Conservation (phyloP, 1,140 invertebrate genomes). For the Euura saliciscinereae region DNA sequence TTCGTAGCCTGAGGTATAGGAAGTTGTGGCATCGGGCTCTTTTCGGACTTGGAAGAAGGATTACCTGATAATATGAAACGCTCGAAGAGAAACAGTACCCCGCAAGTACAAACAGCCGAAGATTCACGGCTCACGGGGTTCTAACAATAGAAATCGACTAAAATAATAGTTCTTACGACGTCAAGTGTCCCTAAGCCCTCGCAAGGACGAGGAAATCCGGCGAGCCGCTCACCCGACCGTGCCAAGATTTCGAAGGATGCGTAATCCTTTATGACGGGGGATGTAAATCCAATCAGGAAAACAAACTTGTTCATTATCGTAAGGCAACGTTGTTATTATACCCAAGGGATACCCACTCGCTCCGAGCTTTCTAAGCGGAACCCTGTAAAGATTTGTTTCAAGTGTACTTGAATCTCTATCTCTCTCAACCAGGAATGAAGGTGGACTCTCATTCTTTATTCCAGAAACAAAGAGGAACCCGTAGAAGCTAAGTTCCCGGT, state of each 20-base stretch:
- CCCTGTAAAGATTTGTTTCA: background rate
- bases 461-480: background rate
- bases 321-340: background rate
- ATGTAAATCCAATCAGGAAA: background rate
- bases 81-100: background rate
- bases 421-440: background rate
- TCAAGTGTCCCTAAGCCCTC: conserved; percentile 7
- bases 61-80: background rate
- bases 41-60: background rate
- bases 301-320: background rate
- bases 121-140: background rate
- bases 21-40: too few species aligned
- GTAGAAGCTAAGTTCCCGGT: too few species aligned
- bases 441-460: background rate
- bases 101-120: background rate
- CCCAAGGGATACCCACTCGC: background rate
- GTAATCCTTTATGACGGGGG: background rate
- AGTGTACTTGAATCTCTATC: background rate
- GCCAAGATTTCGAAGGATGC: background rate
- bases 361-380: background rate
- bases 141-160: conserved; percentile 9
- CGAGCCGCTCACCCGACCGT: background rate
- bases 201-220: background rate
- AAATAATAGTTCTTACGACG: conserved; percentile 8
- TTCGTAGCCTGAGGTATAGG: too few species aligned